Conservation (phyloP, 2,797 vertebrate species). For the Petrocephalus sullivani region DNA sequence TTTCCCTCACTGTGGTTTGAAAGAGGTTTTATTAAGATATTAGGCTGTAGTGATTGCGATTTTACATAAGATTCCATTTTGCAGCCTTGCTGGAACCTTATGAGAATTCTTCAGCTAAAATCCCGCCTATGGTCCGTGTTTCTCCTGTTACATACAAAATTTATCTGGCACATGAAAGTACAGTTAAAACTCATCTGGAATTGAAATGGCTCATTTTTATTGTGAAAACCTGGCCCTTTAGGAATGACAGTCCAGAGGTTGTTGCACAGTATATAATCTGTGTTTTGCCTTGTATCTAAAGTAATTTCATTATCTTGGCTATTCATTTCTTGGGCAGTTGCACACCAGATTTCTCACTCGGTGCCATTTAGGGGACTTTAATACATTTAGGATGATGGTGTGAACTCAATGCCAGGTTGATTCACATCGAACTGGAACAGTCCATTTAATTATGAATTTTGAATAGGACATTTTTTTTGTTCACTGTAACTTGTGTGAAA, state of each 20-base stretch:
- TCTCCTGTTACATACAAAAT: background rate
- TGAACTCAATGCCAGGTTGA: background rate
- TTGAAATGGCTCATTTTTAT: background rate
- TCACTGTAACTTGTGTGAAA: background rate
- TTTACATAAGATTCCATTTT: background rate
- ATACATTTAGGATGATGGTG: background rate
- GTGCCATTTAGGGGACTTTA: background rate
- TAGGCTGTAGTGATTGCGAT: background rate
- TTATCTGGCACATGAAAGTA: background rate
- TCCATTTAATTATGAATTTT: background rate
- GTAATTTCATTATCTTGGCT: slow-evolving; percentile 1
- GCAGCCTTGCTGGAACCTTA: background rate
- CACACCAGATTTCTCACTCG: background rate
- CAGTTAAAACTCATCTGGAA: background rate
- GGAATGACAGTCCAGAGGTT: background rate
- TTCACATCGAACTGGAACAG: background rate
- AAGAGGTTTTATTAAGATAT: slow-evolving; percentile 2
- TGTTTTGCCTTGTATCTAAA: background rate
- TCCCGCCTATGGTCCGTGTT: background rate
- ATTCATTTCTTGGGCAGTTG: background rate
- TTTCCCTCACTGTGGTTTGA: background rate
- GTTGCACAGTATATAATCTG: background rate
- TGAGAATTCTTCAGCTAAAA: background rate
- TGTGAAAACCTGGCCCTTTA: background rate
- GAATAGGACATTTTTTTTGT: background rate